Conservation (phyloP, 2,113 vertebrate species). For the Lucifuga dentata region DNA sequence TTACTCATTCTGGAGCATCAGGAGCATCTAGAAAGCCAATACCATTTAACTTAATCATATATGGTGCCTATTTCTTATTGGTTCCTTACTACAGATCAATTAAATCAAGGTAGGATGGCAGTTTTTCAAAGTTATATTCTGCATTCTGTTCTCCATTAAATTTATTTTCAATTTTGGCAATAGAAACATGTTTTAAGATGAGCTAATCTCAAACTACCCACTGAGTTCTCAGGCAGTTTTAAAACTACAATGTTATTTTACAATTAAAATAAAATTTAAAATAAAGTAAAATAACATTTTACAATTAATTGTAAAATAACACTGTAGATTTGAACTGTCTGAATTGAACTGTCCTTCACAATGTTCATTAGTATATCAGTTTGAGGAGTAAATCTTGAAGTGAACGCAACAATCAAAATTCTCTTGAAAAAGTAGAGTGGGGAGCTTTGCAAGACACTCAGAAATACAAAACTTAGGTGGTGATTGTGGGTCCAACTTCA, state of each 20-base stretch:
- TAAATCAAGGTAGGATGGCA: conserved; percentile 28
- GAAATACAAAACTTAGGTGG: conserved; percentile 40
- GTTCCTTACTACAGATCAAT: conserved; percentile 24
- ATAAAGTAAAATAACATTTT: too few relatives aligned
- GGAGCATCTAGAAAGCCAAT: conserved; percentile 33
- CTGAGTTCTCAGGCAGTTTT: conserved; percentile 15
- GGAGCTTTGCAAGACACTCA: conserved; percentile 80
- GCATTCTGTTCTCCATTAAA: not conserved
- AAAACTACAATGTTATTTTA: conserved; percentile 27
- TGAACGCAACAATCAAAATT: conserved; percentile 48
- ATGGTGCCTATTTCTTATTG: conserved; percentile 25
- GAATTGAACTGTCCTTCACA: conserved; percentile 9
- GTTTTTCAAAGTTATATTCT: conserved; percentile 37
- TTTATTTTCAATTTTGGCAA: conserved; percentile 56
- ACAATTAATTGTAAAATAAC: too few relatives aligned
- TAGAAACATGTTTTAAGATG: conserved; percentile 31
- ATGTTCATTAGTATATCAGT: conserved; percentile 34
- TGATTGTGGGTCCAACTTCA: conserved; percentile 57
- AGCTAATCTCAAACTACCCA: conserved; percentile 33
- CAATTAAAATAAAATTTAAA: too few relatives aligned
- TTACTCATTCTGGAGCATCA: conserved; percentile 21
- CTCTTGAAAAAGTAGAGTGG: conserved; percentile 13
- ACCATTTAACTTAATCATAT: conserved; percentile 14
- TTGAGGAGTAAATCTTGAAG: conserved; percentile 43
- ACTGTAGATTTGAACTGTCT: too few relatives aligned